Evolutionary conservation across 2,888 invertebrate genomes (phyloP).

Genomic region (Plebejus argus): DNA sequence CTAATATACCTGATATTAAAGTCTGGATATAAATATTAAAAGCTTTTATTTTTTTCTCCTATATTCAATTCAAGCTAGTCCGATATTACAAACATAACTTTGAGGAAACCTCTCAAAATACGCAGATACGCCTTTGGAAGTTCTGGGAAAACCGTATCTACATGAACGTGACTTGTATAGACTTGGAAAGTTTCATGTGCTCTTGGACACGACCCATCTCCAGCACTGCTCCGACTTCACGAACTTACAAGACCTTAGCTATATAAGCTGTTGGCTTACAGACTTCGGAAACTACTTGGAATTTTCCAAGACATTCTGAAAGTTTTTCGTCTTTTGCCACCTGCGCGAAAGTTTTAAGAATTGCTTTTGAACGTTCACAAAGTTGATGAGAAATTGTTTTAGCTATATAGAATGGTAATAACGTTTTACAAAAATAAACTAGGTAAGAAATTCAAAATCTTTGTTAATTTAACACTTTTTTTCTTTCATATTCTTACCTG

Average conservation of each 20-base stretch:
- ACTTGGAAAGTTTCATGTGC: not conserved
- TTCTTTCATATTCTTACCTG: no score
- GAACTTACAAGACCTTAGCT: conserved; percentile 13
- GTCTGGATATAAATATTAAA: not conserved
- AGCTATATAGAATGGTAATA: no score
- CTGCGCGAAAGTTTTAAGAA: not conserved
- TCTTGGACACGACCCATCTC: conserved; percentile 5
- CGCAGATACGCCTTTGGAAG: not conserved
- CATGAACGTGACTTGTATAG: conserved; percentile 10
- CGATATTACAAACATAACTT: not conserved
- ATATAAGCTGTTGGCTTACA: conserved; percentile 17
- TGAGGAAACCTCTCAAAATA: conserved; percentile 10
- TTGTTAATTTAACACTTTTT: no score
- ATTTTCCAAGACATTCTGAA: conserved; percentile 1
- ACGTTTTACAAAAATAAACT: no score
- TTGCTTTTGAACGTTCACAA: not conserved
- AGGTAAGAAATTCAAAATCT: no score
- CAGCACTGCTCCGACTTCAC: not conserved
- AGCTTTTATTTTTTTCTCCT: not conserved
- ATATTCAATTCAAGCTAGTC: not conserved
- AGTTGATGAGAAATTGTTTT: not conserved
- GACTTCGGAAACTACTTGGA: not conserved
- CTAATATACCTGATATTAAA: no score
- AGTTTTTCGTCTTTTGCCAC: not conserved
- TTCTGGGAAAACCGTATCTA: not conserved